Evolutionary conservation across 92 coral and sea anemone genomes (phyloP).

Genomic region (Desmophyllum pertusum): DNA sequence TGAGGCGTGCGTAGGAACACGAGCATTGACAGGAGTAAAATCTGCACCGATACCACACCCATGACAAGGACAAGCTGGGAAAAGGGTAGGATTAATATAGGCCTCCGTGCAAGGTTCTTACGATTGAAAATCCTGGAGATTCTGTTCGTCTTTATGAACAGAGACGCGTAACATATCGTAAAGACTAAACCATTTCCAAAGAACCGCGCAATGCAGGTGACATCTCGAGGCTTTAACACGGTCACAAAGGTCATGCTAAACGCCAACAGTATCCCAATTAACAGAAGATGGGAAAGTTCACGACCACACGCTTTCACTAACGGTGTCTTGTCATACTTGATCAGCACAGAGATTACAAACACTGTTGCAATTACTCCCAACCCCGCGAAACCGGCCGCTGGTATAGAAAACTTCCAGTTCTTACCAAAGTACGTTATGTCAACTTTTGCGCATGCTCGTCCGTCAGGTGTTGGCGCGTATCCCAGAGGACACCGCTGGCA

Average conservation of each 20-base stretch:
- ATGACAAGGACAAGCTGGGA: slow-evolving; percentile 87
- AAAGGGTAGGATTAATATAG: slow-evolving; percentile 89
- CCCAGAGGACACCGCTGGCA: slow-evolving; percentile 87
- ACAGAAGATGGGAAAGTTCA: slow-evolving; percentile 83
- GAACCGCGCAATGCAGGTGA: slow-evolving; percentile 81
- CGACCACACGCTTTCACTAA: slow-evolving; percentile 96
- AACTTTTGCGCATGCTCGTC: slow-evolving; percentile 66
- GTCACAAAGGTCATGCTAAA: slow-evolving; percentile 73
- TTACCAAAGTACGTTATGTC: slow-evolving; percentile 75
- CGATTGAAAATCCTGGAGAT: slow-evolving; percentile 97
- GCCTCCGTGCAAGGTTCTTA: slow-evolving; percentile 86
- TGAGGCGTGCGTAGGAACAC: slow-evolving; percentile 76
- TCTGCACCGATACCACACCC: slow-evolving; percentile 88
- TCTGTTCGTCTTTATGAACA: slow-evolving; percentile 94
- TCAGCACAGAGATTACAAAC: slow-evolving; percentile 72
- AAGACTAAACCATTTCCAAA: slow-evolving; percentile 86
- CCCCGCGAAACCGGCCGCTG: slow-evolving; percentile 78
- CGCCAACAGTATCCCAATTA: slow-evolving; percentile 79
- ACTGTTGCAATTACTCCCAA: slow-evolving; percentile 75
- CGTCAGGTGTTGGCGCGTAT: slow-evolving; percentile 68
- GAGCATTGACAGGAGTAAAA: slow-evolving; percentile 79
- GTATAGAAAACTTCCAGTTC: slow-evolving; percentile 64
- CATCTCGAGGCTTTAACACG: slow-evolving; percentile 68
- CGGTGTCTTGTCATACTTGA: slow-evolving; percentile 83
- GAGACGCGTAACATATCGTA: slow-evolving; percentile 90